A percentile compares a stretch with the other conserved stretches of the same genome.
These are phyloP conservation scores for Adineta ricciae DNA, from an alignment of 2,888 invertebrate genomes.

Conservation along the genomic window DNA sequence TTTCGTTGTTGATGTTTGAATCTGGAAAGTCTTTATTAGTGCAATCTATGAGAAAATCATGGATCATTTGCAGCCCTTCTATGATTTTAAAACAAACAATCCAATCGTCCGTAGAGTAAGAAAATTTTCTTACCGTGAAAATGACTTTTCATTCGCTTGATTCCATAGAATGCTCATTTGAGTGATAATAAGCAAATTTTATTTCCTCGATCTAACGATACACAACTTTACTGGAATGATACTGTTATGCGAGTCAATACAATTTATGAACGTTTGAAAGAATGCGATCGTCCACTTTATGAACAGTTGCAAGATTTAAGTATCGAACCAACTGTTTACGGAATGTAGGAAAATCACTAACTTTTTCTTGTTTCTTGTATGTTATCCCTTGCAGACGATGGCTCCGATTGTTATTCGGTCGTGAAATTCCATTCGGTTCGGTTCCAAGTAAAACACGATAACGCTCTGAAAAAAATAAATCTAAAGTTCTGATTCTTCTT, in stretches of 20 bases:
- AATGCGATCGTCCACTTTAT: neutral
- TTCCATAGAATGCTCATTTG: neutral
- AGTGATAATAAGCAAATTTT: neutral
- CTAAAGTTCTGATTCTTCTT: neutral
- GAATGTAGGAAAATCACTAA: neutral
- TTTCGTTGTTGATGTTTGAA: neutral
- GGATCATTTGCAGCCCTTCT: neutral
- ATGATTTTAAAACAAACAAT: neutral
- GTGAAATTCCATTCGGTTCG: neutral
- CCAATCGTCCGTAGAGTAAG: neutral
- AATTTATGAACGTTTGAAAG: neutral
- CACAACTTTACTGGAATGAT: neutral
- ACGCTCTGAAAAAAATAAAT: no score
- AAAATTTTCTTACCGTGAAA: neutral
- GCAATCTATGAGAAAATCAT: neutral
- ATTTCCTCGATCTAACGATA: neutral
- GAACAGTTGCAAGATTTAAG: neutral
- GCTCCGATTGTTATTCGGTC: slow-evolving; percentile 9
- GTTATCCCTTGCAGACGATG: neutral
- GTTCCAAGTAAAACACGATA: neutral
- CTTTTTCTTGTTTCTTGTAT: neutral
- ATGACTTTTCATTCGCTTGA: no score
- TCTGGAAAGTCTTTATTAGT: neutral
- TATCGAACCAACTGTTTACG: neutral
- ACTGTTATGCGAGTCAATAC: neutral